Base-by-base conservation (phyloP, 1,140 invertebrate genomes). In the Panagrolaimus sp. region DNA sequence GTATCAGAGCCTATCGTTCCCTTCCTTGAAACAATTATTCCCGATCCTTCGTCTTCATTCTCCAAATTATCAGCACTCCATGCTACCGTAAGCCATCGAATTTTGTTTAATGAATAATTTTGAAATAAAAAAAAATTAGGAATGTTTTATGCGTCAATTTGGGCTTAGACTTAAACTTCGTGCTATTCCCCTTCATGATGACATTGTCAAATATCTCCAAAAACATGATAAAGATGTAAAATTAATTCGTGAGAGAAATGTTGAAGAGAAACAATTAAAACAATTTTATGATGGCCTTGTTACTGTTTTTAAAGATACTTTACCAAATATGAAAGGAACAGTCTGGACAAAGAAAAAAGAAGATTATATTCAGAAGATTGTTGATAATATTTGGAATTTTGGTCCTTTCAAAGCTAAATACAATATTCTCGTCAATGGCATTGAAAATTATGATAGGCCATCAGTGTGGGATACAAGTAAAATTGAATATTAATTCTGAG, bases 1-100 rank as follows among this genome's bases (percentile, higher is more conserved):
- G 92, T 91, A 0, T 98, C 94, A 0, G 89, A 91, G 77, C 95
- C 95, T 0, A 97, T 98, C 74, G 93, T 98, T 3, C 91, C 94
- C 13, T 95, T 97, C 75, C 86, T 92, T 74, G 96, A 99, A 84
- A 98, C 94, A 0, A 88, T 96, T 69, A 88, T 97, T 0, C 74
- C 76, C 23, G 82, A 82, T 57, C n/a, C 68, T n/a, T 67, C 23
- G 5, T 20, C 67, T 1, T 67, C 77, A 1, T 63, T 62, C 27
- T 65, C 70, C 5, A 79, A 78, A 27, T 80, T 82, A 11, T n/a
- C 79, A 7, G 66, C 63, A 11, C 38, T 51, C 8, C 79, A 78
- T 7, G 13, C 65, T 20, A 78, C 77, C 1, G 76, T 81, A 69
- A 48, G 57, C 68, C n/a, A n/a, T n/a, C n/a, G n/a, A n/a, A n/a